phyloP scores from a whole-genome alignment of 2,797 vertebrate genomes.

The Pithecia hirsuta region DNA sequence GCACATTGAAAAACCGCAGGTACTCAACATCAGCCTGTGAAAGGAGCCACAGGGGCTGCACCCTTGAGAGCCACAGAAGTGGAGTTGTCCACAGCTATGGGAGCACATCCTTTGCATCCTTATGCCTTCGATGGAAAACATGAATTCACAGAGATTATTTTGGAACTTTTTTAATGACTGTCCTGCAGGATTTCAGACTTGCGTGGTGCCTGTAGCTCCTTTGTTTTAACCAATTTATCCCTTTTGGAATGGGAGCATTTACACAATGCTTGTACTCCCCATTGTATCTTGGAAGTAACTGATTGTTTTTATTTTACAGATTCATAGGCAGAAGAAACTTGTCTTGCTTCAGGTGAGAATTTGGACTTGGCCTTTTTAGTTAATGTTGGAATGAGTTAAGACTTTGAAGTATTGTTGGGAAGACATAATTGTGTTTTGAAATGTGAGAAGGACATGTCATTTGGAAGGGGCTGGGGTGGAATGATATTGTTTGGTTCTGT shows the following conservation, averaged over 20 bases:
- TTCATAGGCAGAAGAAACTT: not conserved
- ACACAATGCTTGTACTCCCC: not conserved
- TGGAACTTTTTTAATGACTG: not conserved
- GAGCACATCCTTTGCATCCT: not conserved
- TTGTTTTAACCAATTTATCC: not conserved
- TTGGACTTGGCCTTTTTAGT: not conserved
- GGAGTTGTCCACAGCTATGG: not conserved
- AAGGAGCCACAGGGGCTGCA: not conserved
- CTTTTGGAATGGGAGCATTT: not conserved
- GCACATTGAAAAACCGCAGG: not conserved
- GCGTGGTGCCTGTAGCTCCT: not conserved
- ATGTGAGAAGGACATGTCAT: not conserved
- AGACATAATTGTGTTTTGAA: not conserved
- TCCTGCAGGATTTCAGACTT: not conserved
- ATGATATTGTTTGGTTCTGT: not conserved
- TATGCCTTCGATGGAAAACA: not conserved
- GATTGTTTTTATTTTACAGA: not conserved
- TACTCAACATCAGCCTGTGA: not conserved
- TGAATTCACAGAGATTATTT: not conserved
- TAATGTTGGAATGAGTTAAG: not conserved
- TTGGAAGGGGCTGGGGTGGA: not conserved
- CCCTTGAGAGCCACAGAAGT: not conserved
- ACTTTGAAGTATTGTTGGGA: not conserved
- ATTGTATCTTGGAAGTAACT: not conserved
- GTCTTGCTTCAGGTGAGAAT: not conserved